Evolutionary conservation across 2,888 invertebrate species (phyloP).

Genomic region (Acheta domesticus): DNA sequence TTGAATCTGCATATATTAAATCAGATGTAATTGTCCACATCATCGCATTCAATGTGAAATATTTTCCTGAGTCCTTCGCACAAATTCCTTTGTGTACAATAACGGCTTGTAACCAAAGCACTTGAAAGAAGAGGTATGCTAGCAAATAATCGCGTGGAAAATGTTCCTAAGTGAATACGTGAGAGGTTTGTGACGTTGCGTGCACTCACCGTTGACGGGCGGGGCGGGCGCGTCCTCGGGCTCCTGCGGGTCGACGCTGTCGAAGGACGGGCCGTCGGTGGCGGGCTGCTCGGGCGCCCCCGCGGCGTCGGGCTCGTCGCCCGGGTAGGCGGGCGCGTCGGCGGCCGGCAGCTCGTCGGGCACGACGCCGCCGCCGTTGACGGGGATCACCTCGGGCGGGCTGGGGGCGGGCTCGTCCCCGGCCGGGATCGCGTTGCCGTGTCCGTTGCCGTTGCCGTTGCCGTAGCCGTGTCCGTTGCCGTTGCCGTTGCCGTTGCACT

Average conservation of each 20-base stretch:
- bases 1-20: too few species aligned
- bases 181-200: too few species aligned
- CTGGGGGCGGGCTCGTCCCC: not conserved
- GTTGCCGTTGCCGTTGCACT: constrained; percentile 23
- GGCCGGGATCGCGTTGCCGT: not conserved
- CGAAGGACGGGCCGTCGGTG: not conserved
- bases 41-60: too few species aligned
- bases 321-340: not conserved
- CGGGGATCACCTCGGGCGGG: not conserved
- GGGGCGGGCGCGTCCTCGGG: constrained; percentile 18
- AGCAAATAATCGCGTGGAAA: too few species aligned
- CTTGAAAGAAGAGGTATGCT: too few species aligned
- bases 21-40: too few species aligned
- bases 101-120: too few species aligned
- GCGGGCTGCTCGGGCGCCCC: not conserved
- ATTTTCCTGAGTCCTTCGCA: too few species aligned
- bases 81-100: too few species aligned
- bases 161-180: too few species aligned
- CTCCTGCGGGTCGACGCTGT: not conserved
- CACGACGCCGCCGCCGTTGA: not conserved
- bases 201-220: not conserved
- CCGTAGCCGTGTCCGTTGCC: constrained; percentile 21
- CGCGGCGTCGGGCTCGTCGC: not conserved
- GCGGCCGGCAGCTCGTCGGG: not conserved
- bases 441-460: constrained; percentile 22